Evolutionary conservation across 2,888 invertebrate genomes (phyloP).

Genomic region (Taenaris catops): DNA sequence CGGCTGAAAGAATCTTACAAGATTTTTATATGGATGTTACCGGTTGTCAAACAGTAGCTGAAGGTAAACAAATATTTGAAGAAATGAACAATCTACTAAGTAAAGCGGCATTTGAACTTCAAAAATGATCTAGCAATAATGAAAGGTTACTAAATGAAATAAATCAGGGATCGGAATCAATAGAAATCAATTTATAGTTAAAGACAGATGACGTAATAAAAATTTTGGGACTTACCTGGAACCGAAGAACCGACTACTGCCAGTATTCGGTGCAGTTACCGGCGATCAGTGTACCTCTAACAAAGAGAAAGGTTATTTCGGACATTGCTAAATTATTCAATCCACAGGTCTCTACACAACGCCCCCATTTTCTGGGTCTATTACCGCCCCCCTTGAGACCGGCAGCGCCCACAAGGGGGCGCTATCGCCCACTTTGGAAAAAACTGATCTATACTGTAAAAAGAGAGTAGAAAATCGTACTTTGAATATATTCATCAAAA

Average conservation of each 20-base stretch:
- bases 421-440: no score
- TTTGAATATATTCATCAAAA: no score
- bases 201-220: conserved; percentile 27
- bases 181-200: conserved; percentile 12
- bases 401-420: no score
- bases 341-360: no score
- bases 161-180: background rate
- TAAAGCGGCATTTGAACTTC: conserved; percentile 29
- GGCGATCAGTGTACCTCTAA: conserved; percentile 20
- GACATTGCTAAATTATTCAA: conserved; percentile 32
- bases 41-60: conserved; percentile 20
- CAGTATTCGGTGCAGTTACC: conserved; percentile 27
- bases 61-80: conserved; percentile 10
- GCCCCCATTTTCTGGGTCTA: no score
- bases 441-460: no score
- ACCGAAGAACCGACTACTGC: conserved; percentile 26
- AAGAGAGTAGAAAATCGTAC: no score
- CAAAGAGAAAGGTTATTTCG: conserved; percentile 34
- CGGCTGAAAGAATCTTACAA: conserved; percentile 3
- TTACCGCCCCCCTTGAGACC: no score
- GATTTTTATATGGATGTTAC: conserved; percentile 26
- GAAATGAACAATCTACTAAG: conserved; percentile 22
- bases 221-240: conserved; percentile 33
- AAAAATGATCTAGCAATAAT: conserved; percentile 27
- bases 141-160: conserved; percentile 19